These are phyloP conservation scores for Eumeta japonica DNA, from an alignment of 1,140 invertebrate genomes.

Conservation along the genomic window DNA sequence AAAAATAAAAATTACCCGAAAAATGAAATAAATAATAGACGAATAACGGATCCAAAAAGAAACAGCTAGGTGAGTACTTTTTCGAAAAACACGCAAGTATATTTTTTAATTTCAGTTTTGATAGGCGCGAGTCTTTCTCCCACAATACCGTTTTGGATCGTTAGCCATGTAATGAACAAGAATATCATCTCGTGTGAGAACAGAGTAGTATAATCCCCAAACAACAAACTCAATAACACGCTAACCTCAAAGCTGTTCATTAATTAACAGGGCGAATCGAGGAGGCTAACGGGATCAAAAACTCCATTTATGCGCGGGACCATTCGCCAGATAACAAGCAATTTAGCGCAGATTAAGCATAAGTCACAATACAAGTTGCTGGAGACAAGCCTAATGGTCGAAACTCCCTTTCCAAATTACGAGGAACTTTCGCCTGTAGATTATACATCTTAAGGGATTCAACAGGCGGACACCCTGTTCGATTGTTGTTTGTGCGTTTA, in stretches of 20 bases:
- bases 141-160: no score
- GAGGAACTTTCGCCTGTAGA: neutral
- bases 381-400: conserved; percentile 3
- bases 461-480: conserved; percentile 1
- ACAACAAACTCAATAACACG: no score
- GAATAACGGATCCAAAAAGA: neutral
- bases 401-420: neutral
- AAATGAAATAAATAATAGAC: neutral
- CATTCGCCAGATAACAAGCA: conserved; percentile 6
- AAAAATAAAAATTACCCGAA: neutral
- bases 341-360: conserved; percentile 7
- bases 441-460: conserved; percentile 3
- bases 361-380: conserved; percentile 3
- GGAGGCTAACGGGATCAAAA: conserved; percentile 9
- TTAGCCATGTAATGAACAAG: no score
- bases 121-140: no score
- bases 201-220: no score
- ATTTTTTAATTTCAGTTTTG: no score
- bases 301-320: conserved; percentile 8
- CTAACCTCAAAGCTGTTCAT: no score
- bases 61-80: neutral
- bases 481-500: conserved; percentile 2
- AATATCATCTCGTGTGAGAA: no score
- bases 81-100: no score
- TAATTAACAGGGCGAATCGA: conserved; percentile 7